These are phyloP conservation scores for Takifugu ocellatus DNA, from an alignment of 2,797 vertebrate species.

Conservation along the genomic window DNA sequence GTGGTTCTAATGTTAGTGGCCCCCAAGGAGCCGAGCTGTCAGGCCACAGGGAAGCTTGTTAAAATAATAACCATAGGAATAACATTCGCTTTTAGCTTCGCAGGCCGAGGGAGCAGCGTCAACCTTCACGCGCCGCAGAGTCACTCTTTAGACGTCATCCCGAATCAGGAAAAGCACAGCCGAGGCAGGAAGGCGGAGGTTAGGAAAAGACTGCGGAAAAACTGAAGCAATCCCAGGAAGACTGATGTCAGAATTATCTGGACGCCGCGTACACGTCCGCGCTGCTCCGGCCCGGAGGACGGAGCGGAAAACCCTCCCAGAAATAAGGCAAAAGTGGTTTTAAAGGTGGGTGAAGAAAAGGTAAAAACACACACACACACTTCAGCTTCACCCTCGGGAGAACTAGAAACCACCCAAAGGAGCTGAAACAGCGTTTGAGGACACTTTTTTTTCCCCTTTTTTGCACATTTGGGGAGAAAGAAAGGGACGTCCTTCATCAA, in stretches of 20 bases:
- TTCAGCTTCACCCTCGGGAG: slow-evolving; percentile 7
- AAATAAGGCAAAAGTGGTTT: background rate
- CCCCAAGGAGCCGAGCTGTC: slow-evolving; percentile 56
- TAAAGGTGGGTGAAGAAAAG: background rate
- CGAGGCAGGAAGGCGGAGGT: slow-evolving; percentile 24
- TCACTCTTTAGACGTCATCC: slow-evolving; percentile 50
- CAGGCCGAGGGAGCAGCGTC: slow-evolving; percentile 28
- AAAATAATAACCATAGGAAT: slow-evolving; percentile 69
- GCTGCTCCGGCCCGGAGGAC: background rate
- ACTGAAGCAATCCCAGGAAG: slow-evolving; percentile 51
- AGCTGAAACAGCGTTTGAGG: background rate
- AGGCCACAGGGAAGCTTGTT: slow-evolving; percentile 58
- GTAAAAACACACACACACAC: background rate
- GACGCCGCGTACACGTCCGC: too few species aligned
- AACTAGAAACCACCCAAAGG: background rate
- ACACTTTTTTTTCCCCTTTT: background rate
- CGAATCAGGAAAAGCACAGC: slow-evolving; percentile 42
- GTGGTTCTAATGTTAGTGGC: slow-evolving; percentile 64
- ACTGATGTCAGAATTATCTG: too few species aligned
- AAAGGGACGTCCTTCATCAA: slow-evolving; percentile 28
- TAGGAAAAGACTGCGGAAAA: slow-evolving; percentile 62
- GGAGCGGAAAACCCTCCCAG: background rate
- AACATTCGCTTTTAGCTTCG: slow-evolving; percentile 58
- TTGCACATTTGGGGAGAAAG: slow-evolving; percentile 25
- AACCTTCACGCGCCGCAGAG: too few species aligned